Evolutionary conservation across 2,888 invertebrate species (phyloP).

Genomic region (Lycocerus yunnanus): DNA sequence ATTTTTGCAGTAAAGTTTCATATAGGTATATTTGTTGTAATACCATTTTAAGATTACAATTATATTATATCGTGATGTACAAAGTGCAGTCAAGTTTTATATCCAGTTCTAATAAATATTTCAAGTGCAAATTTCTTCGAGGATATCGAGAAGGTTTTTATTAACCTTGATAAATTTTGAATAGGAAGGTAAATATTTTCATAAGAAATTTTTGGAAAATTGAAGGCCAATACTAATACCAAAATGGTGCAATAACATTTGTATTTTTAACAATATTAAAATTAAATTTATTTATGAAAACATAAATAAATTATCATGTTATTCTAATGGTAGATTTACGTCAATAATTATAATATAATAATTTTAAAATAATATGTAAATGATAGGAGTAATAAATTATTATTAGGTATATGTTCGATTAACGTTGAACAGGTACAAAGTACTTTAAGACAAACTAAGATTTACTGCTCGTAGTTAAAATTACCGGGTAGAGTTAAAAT

Average conservation of each 20-base stretch:
- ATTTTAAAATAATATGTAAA: too few relatives aligned
- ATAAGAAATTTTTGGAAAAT: not conserved
- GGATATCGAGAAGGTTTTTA: not conserved
- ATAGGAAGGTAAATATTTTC: not conserved
- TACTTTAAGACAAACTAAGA: not conserved
- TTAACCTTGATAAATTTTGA: not conserved
- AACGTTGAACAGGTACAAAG: not conserved
- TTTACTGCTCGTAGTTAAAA: too few relatives aligned
- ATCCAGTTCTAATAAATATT: not conserved
- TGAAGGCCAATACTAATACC: not conserved
- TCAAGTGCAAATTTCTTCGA: not conserved
- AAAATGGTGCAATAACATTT: too few relatives aligned
- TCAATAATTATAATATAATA: too few relatives aligned
- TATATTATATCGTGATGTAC: not conserved
- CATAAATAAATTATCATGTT: too few relatives aligned
- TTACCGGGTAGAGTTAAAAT: too few relatives aligned
- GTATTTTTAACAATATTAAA: too few relatives aligned
- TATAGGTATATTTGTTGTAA: too few relatives aligned
- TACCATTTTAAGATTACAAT: not conserved
- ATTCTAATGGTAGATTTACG: not conserved
- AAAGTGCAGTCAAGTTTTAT: not conserved
- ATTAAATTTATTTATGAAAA: too few relatives aligned
- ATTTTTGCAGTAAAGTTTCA: too few relatives aligned
- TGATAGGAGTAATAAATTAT: too few relatives aligned
- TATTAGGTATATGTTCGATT: not conserved